These are phyloP conservation scores for Siniperca chuatsi DNA, from an alignment of 2,113 vertebrate genomes.

Conservation along the genomic window DNA sequence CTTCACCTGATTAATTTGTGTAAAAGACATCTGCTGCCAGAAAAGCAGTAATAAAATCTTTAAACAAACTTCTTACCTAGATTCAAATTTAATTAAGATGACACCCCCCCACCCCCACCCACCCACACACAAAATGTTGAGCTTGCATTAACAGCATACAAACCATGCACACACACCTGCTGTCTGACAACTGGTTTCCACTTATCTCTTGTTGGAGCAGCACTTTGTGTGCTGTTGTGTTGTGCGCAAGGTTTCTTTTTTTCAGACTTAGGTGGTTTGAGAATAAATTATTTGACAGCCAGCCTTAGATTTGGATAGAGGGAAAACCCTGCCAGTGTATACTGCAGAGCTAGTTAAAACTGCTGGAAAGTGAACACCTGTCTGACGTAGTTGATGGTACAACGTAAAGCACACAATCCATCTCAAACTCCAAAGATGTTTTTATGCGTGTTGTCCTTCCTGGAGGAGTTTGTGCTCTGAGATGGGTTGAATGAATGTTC, in stretches of 20 bases:
- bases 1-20: neutral
- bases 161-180: neutral
- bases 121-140: neutral
- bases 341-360: neutral
- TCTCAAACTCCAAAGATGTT: neutral
- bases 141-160: neutral
- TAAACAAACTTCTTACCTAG: neutral
- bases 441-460: neutral
- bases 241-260: neutral
- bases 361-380: slow-evolving; percentile 7
- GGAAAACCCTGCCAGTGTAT: neutral
- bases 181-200: neutral
- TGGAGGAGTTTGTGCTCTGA: neutral
- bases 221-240: neutral
- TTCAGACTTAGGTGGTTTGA: neutral
- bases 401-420: neutral
- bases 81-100: neutral
- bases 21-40: neutral
- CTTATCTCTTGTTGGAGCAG: neutral
- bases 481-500: neutral
- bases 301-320: neutral
- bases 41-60: neutral
- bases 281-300: no score
- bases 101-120: no score
- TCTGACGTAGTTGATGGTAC: neutral